phyloP scores from a whole-genome alignment of 2,797 vertebrate genomes.

The Calcarius lapponicus region DNA sequence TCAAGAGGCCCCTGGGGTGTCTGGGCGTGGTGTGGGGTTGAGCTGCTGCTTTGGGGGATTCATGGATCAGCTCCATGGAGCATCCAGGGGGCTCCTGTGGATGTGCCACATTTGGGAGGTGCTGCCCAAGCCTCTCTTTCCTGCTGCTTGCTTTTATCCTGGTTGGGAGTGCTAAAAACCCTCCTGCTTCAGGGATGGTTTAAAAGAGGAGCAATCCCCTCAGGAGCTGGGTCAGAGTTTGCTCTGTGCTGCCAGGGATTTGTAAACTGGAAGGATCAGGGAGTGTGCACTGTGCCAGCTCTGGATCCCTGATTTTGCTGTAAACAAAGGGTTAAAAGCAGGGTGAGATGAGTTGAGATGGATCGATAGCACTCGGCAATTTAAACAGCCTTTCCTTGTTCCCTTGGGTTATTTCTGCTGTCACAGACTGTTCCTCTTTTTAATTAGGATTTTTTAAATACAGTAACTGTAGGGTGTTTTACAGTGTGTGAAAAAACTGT shows the following conservation, averaged over 20 bases:
- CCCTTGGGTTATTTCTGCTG: constrained; percentile 29
- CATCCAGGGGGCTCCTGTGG: not conserved
- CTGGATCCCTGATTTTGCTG: not conserved
- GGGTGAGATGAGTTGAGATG: not conserved
- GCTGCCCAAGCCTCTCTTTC: not conserved
- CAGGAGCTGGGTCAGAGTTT: not conserved
- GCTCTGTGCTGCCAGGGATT: not conserved
- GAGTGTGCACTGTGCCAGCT: not conserved
- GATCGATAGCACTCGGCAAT: not conserved
- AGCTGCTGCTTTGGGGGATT: not conserved
- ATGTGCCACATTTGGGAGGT: rapidly evolving
- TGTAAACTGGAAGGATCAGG: constrained; percentile 7
- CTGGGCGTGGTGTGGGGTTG: not conserved
- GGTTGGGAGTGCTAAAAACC: not conserved
- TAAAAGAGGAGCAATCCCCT: not conserved
- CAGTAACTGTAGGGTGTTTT: constrained; percentile 25
- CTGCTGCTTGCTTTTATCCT: not conserved
- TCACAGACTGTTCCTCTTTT: constrained; percentile 14
- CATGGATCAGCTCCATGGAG: not conserved
- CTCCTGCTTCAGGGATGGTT: not conserved
- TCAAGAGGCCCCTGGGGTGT: not conserved
- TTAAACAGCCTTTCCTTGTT: not conserved
- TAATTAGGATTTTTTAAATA: constrained; percentile 25
- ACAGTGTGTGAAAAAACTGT: constrained; percentile 13
- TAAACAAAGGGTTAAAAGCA: not conserved